Conservation (phyloP, 2,113 vertebrate species). For the Picathartes gymnocephalus region DNA sequence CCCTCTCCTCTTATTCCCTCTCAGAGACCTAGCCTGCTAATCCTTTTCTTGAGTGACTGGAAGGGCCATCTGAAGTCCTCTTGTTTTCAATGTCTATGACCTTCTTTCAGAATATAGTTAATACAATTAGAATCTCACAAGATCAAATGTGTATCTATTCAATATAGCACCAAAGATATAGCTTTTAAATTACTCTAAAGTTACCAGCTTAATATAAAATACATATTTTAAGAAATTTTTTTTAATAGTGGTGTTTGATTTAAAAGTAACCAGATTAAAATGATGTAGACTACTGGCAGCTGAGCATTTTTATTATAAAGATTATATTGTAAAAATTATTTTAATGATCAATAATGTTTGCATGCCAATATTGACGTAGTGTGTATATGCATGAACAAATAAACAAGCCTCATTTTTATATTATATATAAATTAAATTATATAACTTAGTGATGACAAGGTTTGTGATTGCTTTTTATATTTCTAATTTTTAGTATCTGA, state of each 20-base stretch:
- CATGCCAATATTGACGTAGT: not conserved
- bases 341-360: not conserved
- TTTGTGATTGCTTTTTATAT: not conserved
- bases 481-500: slow-evolving; percentile 71
- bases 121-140: not conserved
- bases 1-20: not conserved
- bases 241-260: not conserved
- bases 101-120: not conserved
- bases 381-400: not conserved
- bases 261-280: not conserved
- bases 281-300: not conserved
- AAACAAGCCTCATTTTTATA: not conserved
- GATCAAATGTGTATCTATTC: not conserved
- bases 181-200: not conserved
- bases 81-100: not conserved
- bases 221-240: not conserved
- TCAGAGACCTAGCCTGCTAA: not conserved
- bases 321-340: not conserved
- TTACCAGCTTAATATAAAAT: not conserved
- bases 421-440: not conserved
- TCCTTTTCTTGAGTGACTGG: not conserved
- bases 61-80: not conserved
- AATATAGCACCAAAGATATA: not conserved
- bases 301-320: not conserved
- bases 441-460: not conserved